Evolutionary conservation across 1,140 invertebrate genomes (phyloP).

Genomic region (Acromyrmex charruanus): DNA sequence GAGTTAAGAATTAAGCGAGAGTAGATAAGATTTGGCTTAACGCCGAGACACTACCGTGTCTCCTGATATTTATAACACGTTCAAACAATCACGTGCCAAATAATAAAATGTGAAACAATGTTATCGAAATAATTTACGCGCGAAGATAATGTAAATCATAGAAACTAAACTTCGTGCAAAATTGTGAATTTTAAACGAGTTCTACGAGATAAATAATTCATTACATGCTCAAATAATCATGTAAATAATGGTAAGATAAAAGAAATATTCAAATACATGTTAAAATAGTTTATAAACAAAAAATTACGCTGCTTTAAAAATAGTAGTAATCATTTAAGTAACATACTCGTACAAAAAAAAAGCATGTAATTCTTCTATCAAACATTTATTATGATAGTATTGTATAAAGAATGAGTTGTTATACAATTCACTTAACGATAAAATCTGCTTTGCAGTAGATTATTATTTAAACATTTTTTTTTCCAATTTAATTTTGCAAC

Average conservation of each 20-base stretch:
- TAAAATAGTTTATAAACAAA: neutral
- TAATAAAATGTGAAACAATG: neutral
- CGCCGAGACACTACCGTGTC: too few relatives aligned
- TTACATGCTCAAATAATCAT: conserved; percentile 2
- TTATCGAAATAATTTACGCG: neutral
- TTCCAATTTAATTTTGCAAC: too few relatives aligned
- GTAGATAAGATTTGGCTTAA: neutral
- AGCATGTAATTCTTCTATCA: neutral
- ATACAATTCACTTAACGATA: neutral
- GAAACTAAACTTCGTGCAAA: neutral
- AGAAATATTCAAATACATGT: neutral
- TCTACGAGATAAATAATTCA: neutral
- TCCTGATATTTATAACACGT: neutral
- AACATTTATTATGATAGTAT: neutral
- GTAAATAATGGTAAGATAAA: neutral
- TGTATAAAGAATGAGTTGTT: neutral
- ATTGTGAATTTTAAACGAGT: neutral
- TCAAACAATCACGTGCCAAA: neutral
- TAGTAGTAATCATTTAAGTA: neutral
- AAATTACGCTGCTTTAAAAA: neutral
- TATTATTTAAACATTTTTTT: neutral
- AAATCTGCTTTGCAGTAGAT: neutral
- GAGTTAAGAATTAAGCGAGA: too few relatives aligned
- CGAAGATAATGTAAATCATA: neutral
- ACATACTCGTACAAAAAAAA: neutral